Base-by-base conservation (phyloP, 2,797 vertebrate species). In the Nyctibius grandis region DNA sequence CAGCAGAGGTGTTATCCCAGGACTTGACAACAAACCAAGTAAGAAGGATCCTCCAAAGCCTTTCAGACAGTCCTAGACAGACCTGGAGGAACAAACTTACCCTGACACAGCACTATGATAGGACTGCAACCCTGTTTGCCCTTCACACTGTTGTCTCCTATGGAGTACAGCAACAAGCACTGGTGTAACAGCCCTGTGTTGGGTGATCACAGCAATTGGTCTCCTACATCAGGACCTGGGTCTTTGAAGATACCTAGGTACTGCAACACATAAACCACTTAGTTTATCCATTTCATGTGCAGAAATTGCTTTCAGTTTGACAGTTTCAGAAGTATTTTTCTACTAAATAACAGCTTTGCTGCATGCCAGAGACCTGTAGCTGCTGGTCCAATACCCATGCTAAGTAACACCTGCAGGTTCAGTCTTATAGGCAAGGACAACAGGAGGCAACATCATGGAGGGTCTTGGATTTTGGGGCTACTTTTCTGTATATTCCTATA, bases 191-290 rank as follows among this genome's bases (percentile, higher is more conserved):
- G 12, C 16, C 50, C 11, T 1, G 0, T 7, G 17, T 3, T 31
- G 57, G 47, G 63, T 0, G 0, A 38, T 21, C 18, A 14, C 3
- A 8, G 34, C 3, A 1, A 26, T 34, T 11, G 3, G 36, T n/a
- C n/a, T 63, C 67, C 86, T 21, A 25, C 61, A 25, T 17, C 50
- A 78, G 34, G 11, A 85, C n/a, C 19, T 1, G 4, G 1, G 5
- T 23, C 57, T 93, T 84, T 63, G 73, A 53, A 85, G 45, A 48
- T 29, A 20, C 42, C 63, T 33, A 53, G n/a, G 19, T 48, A 23
- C 31, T 33, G 36, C 63, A 80, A 56, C 75, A 80, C 36, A 26
- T n/a, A 89, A 92, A 51, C 3, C 20, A 20, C 28, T 76, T 17
- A 12, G 21, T 57, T 82, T 25, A 59, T 61, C n/a, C 22, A 28